Base-by-base conservation (phyloP, 2,113 vertebrate species). In the Capreolus pygargus region DNA sequence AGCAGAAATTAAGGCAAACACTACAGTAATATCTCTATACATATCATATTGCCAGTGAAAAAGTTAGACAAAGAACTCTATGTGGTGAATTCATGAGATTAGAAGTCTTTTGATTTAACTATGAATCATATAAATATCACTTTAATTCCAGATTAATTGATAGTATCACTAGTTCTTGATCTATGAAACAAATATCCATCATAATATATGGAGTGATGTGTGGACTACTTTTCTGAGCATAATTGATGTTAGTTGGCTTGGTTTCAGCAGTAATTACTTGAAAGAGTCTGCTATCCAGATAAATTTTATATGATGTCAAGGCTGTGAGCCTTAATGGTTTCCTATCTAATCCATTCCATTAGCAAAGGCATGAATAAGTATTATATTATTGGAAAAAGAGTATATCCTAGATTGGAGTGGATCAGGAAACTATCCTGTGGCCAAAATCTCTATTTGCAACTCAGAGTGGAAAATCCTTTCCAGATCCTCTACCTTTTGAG, bases 111-210 rank as follows among this genome's bases (percentile, higher is more conserved):
- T 92, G 88, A 89, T 96, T 91, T 85, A 86, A 86, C 54, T 86
- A 19, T 27, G 36, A 86, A 70, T 88, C 16, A 47, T 54, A 50
- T 47, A 57, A 96, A 89, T 88, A 61, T 2, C 17, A 93, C 23
- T 74, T 97, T 93, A 52, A 81, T 94, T 92, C 28, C 21, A 87
- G 39, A 25, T 95, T 45, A 70, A 5, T 86, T 78, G 92, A 85
- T 97, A 11, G 11, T 92, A 76, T 92, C 21, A 81, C 91, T 91
- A 91, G 60, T 95, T 94, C 14, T 89, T 86, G 97, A 87, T 61
- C 28, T 91, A 9, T 86, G 43, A 93, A 90, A 89, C 43, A 93
- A 84, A 79, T 97, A 83, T 86, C 27, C 43, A 36, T 93, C 13
- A 79, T 88, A 83, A 96, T 89, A 57, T 67, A 88, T 58, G 16